Evolutionary conservation across 2,113 vertebrate genomes (phyloP), one percentile per base, ranked within the genome.

Genomic region (Alosa alosa): DNA sequence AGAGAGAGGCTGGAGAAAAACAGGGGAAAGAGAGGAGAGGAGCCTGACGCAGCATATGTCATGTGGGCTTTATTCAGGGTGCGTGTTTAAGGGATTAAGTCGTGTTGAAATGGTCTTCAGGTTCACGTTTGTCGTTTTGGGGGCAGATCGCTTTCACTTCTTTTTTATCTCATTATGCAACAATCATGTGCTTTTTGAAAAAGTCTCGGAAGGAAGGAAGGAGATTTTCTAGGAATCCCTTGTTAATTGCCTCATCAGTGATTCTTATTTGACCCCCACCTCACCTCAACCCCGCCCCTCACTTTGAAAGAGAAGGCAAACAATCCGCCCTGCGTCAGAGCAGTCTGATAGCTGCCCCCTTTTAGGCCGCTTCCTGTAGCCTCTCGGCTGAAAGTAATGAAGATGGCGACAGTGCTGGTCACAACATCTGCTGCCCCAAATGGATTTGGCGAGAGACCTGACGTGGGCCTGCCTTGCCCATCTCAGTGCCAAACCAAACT

Each of bases 21-120:
- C 2, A 44, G 41, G 41, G 41, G 41, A 44, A 44, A 44, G 41
- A 44, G 41, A 44, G 41, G 2, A 44, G 41, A 44, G 41, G 41
- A 68, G 64, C 64, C 64, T 68, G 64, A 60, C 64, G 64, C 64
- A 68, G 64, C 64, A 68, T 68, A 13, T 68, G 64, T 68, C 64
- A 31, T 9, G 6, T 2, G n/a, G 9, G 64, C 64, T 68, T 68
- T 68, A 31, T 25, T 10, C 64, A 68, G n/a, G 7, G n/a, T 31
- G 31, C n/a, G 64, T 68, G 55, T 31, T 31, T 9, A 25, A 68
- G 25, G 64, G 25, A 68, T 68, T 68, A 68, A 31, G 22, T 68
- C n/a, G 7, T 68, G 64, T 31, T 68, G 22, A 68, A 68, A 31
- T 68, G 64, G n/a, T 13, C 25, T 3, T 68, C 64, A 31, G 64